A percentile compares a stretch with the other conserved stretches of the same genome.
Conservation (phyloP, 2,797 vertebrate genomes). For the Acrossocheilus fasciatus region DNA sequence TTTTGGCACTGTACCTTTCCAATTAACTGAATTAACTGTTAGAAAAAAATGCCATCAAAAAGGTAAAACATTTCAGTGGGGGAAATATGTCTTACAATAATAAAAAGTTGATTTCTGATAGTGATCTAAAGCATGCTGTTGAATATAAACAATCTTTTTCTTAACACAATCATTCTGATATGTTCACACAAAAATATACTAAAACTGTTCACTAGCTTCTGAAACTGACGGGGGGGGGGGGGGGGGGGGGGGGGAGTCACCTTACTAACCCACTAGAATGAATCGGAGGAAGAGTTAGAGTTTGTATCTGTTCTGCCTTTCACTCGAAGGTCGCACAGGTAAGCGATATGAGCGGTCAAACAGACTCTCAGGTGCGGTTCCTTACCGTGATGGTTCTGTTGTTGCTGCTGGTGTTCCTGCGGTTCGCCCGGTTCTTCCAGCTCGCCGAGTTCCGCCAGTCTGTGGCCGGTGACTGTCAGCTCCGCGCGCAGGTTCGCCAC, state of each 20-base stretch:
- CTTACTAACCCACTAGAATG: neutral
- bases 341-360: conserved; percentile 2
- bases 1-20: neutral
- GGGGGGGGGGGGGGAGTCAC: neutral
- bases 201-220: neutral
- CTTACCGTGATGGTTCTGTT: conserved; percentile 60
- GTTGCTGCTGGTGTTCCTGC: conserved; percentile 39
- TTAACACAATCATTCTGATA: neutral
- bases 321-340: conserved; percentile 22
- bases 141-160: neutral
- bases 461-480: conserved; percentile 88
- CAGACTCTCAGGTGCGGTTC: conserved; percentile 48
- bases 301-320: neutral
- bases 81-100: neutral
- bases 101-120: neutral
- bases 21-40: neutral
- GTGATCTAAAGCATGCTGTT: neutral
- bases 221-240: neutral
- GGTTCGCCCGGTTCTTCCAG: conserved; percentile 50
- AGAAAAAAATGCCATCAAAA: neutral
- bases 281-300: neutral
- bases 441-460: conserved; percentile 87
- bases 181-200: neutral
- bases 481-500: conserved; percentile 91
- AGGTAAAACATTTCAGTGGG: neutral